Percentiles rank a stretch among this genome's conserved stretches.
Evolutionary conservation across 2,113 vertebrate genomes (phyloP).

Genomic region (Carassius gibelio): DNA sequence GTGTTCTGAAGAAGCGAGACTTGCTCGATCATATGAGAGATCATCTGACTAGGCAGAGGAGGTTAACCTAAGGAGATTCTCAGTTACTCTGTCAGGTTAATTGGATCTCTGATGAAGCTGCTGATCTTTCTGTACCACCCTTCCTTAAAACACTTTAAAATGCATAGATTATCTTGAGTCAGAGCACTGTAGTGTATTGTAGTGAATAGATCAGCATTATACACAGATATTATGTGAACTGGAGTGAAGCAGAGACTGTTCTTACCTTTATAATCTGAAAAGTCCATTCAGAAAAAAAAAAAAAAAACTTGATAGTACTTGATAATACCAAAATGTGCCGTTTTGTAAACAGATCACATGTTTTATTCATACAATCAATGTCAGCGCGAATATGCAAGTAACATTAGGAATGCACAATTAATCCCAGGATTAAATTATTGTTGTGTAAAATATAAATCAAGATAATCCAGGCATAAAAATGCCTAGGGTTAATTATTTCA

Average conservation of each 20-base stretch:
- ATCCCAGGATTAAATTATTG: background rate
- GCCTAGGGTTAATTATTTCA: background rate
- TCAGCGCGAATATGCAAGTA: background rate
- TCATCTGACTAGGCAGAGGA: conserved; percentile 28
- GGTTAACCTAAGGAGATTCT: conserved; percentile 28
- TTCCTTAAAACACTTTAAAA: background rate
- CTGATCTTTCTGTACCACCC: conserved; percentile 4
- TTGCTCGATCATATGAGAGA: conserved; percentile 12
- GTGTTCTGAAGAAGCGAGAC: background rate
- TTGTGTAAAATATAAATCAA: background rate
- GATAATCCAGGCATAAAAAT: background rate
- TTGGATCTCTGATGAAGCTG: conserved; percentile 31
- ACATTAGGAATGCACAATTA: background rate
- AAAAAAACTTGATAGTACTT: background rate
- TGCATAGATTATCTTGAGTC: background rate
- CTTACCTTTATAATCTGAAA: background rate
- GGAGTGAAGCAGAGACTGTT: background rate
- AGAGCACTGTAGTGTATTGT: background rate
- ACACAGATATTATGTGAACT: background rate
- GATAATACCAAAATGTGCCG: background rate
- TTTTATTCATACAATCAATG: background rate
- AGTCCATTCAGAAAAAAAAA: background rate
- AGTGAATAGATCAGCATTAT: conserved; percentile 2
- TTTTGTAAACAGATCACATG: background rate
- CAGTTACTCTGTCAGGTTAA: conserved; percentile 1